Percentiles rank a stretch among this genome's conserved stretches.
Evolutionary conservation across 2,888 invertebrate species (phyloP).

Genomic region (Folsomia candida): DNA sequence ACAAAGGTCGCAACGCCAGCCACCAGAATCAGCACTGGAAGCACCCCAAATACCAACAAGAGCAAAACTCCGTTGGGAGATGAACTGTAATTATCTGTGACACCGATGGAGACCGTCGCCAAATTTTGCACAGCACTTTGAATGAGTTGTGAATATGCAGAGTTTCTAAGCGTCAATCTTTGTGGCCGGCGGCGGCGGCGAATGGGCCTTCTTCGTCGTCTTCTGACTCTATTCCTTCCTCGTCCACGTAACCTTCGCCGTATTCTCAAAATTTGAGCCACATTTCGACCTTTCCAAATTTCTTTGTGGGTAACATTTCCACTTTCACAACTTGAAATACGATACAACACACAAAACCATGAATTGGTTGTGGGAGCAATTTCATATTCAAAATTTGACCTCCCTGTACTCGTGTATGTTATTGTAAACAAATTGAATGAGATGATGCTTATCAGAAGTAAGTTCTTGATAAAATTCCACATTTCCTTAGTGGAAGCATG

Average conservation of each 20-base stretch:
- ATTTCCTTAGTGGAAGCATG: not conserved
- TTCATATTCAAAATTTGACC: too few species aligned
- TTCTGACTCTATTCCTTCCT: too few species aligned
- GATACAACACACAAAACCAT: too few species aligned
- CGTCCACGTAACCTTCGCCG: too few species aligned
- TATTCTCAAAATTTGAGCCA: too few species aligned
- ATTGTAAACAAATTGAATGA: too few species aligned
- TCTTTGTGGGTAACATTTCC: too few species aligned
- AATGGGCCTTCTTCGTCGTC: too few species aligned
- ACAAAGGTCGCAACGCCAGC: conserved; percentile 22
- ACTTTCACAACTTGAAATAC: too few species aligned
- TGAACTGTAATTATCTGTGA: not conserved
- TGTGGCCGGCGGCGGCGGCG: not conserved
- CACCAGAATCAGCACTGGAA: conserved; percentile 15
- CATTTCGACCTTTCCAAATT: too few species aligned
- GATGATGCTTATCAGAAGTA: not conserved
- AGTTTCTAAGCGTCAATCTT: not conserved
- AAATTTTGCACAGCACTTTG: not conserved
- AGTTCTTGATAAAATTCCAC: not conserved
- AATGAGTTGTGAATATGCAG: not conserved
- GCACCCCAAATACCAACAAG: not conserved
- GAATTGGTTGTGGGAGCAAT: too few species aligned
- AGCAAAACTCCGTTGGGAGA: not conserved
- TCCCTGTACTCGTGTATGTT: too few species aligned
- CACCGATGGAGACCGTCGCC: not conserved